A percentile compares a stretch with the other conserved stretches of the same genome.
These are phyloP conservation scores for Grapholita molesta DNA, from an alignment of 1,140 invertebrate genomes.

Conservation along the genomic window DNA sequence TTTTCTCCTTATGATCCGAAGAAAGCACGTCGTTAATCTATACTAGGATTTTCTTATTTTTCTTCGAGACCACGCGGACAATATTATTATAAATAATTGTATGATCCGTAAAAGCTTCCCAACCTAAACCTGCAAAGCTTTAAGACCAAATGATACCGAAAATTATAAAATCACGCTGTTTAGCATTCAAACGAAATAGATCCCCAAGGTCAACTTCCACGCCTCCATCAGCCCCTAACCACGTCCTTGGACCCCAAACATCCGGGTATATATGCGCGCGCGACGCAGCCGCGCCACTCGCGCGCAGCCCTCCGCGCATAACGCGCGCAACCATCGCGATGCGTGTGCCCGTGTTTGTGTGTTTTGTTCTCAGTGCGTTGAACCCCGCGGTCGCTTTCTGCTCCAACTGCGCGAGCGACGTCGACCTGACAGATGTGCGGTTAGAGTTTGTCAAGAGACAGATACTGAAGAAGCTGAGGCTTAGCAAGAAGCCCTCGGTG, in stretches of 20 bases:
- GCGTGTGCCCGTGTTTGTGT: constrained; percentile 43
- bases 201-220: neutral
- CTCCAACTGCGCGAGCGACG: constrained; percentile 56
- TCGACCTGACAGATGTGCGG: constrained; percentile 75
- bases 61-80: no score
- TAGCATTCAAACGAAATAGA: neutral
- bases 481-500: constrained; percentile 83
- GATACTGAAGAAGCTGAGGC: constrained; percentile 86
- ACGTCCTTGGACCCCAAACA: neutral
- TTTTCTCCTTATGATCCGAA: no score
- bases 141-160: no score
- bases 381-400: constrained; percentile 47
- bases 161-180: no score
- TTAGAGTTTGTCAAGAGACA: constrained; percentile 90
- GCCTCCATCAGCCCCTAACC: neutral
- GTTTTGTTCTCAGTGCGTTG: constrained; percentile 40
- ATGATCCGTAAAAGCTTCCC: no score
- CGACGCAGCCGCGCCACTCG: neutral
- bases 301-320: neutral
- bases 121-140: no score
- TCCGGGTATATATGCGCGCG: constrained; percentile 1
- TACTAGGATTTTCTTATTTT: no score
- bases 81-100: no score
- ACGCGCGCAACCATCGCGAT: constrained; percentile 22
- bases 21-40: no score